Evolutionary conservation across 2,113 vertebrate genomes (phyloP).

Genomic region (Ivindomyrus marchei): DNA sequence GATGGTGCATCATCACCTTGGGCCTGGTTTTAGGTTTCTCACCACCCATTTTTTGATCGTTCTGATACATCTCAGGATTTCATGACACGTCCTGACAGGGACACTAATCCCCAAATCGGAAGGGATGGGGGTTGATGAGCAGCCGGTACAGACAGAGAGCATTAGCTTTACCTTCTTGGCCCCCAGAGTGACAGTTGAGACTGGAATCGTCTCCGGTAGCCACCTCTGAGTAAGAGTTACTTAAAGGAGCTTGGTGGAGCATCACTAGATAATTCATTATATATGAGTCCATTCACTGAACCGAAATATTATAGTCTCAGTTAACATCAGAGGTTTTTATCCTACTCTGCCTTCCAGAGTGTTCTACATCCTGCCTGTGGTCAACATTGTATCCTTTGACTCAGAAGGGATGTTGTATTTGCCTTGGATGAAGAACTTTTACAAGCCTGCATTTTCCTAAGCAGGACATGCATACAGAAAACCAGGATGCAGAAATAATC

Average conservation of each 20-base stretch:
- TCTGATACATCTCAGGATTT: neutral
- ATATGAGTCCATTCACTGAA: neutral
- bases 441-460: neutral
- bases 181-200: neutral
- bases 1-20: neutral
- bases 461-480: neutral
- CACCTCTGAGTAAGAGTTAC: conserved; percentile 20
- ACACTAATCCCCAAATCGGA: neutral
- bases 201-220: neutral
- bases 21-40: neutral
- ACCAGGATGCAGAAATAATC: neutral
- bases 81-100: neutral
- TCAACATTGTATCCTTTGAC: neutral
- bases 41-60: neutral
- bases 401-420: neutral
- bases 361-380: neutral
- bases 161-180: conserved; percentile 4
- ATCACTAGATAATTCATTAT: conserved; percentile 13
- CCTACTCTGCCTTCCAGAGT: neutral
- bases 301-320: neutral
- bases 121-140: neutral
- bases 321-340: conserved; percentile 7
- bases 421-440: neutral
- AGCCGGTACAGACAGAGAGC: neutral
- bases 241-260: conserved; percentile 22